These are phyloP conservation scores for Zingel zingel DNA, from an alignment of 2,113 vertebrate genomes.

Conservation along the genomic window DNA sequence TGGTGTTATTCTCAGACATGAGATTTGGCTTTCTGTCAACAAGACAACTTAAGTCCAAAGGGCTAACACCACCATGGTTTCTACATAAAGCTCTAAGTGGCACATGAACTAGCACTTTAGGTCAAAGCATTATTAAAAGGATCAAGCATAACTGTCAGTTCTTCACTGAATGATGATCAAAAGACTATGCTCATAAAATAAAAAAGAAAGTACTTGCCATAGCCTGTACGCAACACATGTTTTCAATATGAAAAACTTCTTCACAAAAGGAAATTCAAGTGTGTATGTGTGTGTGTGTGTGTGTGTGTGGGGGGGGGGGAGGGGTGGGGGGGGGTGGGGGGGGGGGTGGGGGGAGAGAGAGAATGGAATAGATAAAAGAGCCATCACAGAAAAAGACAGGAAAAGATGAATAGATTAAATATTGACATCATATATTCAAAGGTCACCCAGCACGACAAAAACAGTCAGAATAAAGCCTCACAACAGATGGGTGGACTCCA, in stretches of 20 bases:
- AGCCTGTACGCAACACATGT: not conserved
- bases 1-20: constrained; percentile 4
- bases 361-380: constrained; percentile 30
- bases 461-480: not conserved
- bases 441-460: constrained; percentile 1
- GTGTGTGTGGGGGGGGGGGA: too few species aligned
- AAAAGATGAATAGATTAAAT: constrained; percentile 24
- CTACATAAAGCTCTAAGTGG: constrained; percentile 1
- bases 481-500: constrained; percentile 9
- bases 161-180: constrained; percentile 2
- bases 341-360: too few species aligned
- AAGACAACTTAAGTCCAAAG: constrained; percentile 4
- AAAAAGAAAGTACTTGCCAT: not conserved
- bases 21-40: constrained; percentile 34
- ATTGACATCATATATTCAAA: constrained; percentile 2
- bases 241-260: constrained; percentile 1
- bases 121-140: constrained; percentile 9
- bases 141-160: not conserved
- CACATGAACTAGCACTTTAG: not conserved
- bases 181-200: not conserved
- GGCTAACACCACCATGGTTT: not conserved
- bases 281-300: too few species aligned
- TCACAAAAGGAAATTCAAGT: not conserved
- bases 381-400: constrained; percentile 19
- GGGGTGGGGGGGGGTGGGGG: not conserved